Percentiles rank a stretch among this genome's conserved stretches.
Evolutionary conservation across 1,140 invertebrate genomes (phyloP).

Genomic region (Bicyclus anynana): DNA sequence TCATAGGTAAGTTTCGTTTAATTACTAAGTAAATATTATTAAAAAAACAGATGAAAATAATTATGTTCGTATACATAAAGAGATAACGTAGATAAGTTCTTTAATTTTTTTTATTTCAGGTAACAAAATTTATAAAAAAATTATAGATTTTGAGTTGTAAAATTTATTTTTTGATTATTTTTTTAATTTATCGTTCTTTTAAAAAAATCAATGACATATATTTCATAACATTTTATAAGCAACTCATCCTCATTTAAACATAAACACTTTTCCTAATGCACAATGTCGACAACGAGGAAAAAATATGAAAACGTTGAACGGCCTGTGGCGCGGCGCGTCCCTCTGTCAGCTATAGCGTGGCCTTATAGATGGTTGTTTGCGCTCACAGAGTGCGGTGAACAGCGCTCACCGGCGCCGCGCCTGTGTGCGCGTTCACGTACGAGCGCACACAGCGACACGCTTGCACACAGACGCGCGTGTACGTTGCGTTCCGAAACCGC

Average conservation of each 20-base stretch:
- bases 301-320: constrained; percentile 33
- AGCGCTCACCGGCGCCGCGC: constrained; percentile 70
- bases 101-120: too few species aligned
- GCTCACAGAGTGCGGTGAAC: constrained; percentile 77
- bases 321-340: constrained; percentile 56
- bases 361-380: constrained; percentile 78
- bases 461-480: constrained; percentile 48
- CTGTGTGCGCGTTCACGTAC: constrained; percentile 58
- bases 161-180: too few species aligned
- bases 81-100: too few species aligned
- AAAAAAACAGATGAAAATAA: too few species aligned
- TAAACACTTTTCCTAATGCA: not conserved
- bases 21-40: too few species aligned
- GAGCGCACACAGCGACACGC: constrained; percentile 39
- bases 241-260: not conserved
- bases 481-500: constrained; percentile 74
- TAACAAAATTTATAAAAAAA: too few species aligned
- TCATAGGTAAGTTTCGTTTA: too few species aligned
- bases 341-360: constrained; percentile 76
- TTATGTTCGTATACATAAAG: too few species aligned
- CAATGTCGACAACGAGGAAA: not conserved
- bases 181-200: too few species aligned
- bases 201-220: too few species aligned
- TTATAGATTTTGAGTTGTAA: too few species aligned
- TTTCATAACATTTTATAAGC: not conserved